Percentiles rank a stretch among this genome's conserved stretches.
Evolutionary conservation across 2,797 vertebrate species (phyloP).

Genomic region (Mormyrus proboscirostris): DNA sequence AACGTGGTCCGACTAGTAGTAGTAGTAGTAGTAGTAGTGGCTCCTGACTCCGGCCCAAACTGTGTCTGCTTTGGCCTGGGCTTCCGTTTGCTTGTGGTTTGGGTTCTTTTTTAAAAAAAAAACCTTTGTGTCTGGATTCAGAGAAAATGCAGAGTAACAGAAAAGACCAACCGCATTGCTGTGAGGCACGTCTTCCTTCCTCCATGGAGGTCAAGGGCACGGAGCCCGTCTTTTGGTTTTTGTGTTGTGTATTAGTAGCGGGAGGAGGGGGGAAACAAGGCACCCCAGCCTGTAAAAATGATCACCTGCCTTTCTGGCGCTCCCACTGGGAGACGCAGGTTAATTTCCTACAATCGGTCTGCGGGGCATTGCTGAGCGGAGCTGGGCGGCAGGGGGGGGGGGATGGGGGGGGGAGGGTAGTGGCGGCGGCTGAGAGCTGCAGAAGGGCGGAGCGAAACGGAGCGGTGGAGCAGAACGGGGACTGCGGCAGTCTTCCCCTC

Average conservation of each 20-base stretch:
- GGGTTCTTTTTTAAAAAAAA: neutral
- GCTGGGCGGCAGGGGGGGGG: neutral
- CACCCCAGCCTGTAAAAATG: constrained; percentile 14
- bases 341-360: constrained; percentile 24
- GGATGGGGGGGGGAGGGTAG: constrained; percentile 22
- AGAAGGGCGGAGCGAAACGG: constrained; percentile 45
- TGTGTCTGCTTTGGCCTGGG: neutral
- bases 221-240: neutral
- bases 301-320: constrained; percentile 19
- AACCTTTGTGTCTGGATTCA: neutral
- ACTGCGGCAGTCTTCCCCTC: constrained; percentile 37
- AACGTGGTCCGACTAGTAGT: neutral
- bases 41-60: neutral
- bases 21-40: no score
- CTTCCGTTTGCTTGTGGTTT: neutral
- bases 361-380: neutral
- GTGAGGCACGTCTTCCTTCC: neutral
- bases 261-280: neutral
- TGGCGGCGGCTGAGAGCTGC: constrained; percentile 36
- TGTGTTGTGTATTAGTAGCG: neutral
- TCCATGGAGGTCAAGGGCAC: constrained; percentile 17
- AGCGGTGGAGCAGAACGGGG: constrained; percentile 39
- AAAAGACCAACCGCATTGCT: neutral
- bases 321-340: constrained; percentile 21
- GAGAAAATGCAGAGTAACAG: neutral